phyloP scores from a whole-genome alignment of 2,888 invertebrate genomes.

The Drosophila emarginata region DNA sequence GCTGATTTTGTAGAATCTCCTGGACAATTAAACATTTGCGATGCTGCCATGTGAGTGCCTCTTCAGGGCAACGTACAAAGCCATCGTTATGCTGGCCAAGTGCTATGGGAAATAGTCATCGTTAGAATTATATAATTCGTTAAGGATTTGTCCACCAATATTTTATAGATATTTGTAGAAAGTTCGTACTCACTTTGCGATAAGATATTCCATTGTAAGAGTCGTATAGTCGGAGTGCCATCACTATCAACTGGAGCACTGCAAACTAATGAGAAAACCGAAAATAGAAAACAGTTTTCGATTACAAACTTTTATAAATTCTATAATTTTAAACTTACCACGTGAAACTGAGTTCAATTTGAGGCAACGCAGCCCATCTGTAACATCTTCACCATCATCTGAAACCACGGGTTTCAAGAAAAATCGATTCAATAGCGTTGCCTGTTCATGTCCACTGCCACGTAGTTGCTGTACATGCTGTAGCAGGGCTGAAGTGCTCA shows the following conservation, averaged over 20 bases:
- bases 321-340: constrained; percentile 47
- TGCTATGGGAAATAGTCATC: constrained; percentile 82
- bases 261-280: constrained; percentile 80
- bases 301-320: no score
- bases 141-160: no score
- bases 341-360: constrained; percentile 83
- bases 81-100: constrained; percentile 88
- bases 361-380: constrained; percentile 80
- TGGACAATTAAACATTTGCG: constrained; percentile 87
- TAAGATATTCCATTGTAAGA: constrained; percentile 88
- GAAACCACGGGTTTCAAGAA: constrained; percentile 74
- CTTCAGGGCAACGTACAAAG: constrained; percentile 88
- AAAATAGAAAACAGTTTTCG: not conserved
- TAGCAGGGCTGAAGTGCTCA: constrained; percentile 83
- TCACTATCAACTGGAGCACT: constrained; percentile 83
- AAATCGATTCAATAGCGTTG: constrained; percentile 82
- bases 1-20: constrained; percentile 87
- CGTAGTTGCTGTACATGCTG: constrained; percentile 83
- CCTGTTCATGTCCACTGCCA: constrained; percentile 81
- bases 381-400: constrained; percentile 71
- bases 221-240: constrained; percentile 82
- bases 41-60: constrained; percentile 87
- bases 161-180: no score
- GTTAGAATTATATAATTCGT: no score
- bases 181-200: constrained; percentile 88